A percentile compares a stretch with the other conserved stretches of the same genome.
Evolutionary conservation across 1,140 invertebrate genomes (phyloP).

Genomic region (Grapholita molesta): DNA sequence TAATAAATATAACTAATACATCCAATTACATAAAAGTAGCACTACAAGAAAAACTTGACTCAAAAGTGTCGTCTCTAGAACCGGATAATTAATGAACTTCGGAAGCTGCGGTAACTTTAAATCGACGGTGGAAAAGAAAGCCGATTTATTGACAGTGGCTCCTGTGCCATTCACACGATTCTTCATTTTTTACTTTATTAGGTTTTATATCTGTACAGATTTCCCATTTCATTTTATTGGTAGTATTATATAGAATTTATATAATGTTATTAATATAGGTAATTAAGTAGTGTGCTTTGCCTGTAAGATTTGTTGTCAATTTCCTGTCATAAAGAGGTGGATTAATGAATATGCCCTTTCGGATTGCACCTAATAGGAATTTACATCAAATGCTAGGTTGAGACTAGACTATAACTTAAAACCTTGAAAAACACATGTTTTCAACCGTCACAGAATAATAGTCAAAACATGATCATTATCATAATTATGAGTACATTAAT

Average conservation of each 20-base stretch:
- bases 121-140: constrained; percentile 41
- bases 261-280: too few relatives aligned
- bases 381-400: too few relatives aligned
- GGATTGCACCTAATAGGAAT: too few relatives aligned
- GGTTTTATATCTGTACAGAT: background rate
- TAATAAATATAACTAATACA: background rate
- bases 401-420: too few relatives aligned
- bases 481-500: too few relatives aligned
- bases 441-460: too few relatives aligned
- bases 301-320: background rate
- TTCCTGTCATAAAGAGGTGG: background rate
- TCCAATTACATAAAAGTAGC: background rate
- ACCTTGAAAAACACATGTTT: too few relatives aligned
- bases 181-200: background rate
- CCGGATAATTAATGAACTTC: constrained; percentile 15
- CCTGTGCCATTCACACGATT: background rate
- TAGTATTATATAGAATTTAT: background rate
- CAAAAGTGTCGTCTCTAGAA: background rate
- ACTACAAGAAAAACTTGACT: background rate
- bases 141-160: constrained; percentile 32
- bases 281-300: too few relatives aligned
- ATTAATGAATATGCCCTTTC: too few relatives aligned
- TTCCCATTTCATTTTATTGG: background rate
- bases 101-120: constrained; percentile 42
- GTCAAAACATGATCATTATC: too few relatives aligned